phyloP scores from a whole-genome alignment of 2,888 invertebrate genomes.

The Yponomeuta sedellus region DNA sequence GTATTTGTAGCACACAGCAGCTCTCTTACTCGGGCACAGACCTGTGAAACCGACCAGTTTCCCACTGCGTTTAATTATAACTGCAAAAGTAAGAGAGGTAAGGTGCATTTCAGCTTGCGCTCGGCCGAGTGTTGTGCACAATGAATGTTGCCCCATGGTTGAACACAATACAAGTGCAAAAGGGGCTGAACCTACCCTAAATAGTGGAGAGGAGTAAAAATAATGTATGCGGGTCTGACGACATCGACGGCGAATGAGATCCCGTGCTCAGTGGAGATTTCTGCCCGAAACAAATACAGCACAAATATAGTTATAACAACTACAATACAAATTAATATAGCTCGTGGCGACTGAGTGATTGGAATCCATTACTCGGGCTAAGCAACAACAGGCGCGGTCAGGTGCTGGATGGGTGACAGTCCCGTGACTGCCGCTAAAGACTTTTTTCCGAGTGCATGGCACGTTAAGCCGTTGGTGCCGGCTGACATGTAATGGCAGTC shows the following conservation, averaged over 20 bases:
- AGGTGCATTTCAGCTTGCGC: not conserved
- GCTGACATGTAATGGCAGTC: too few species aligned
- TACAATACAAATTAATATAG: too few species aligned
- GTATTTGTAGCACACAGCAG: not conserved
- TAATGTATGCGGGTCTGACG: conserved; percentile 26
- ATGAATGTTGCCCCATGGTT: conserved; percentile 68
- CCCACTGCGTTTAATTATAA: not conserved
- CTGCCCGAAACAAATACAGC: not conserved
- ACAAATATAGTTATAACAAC: too few species aligned
- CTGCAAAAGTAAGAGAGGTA: not conserved
- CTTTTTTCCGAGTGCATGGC: too few species aligned
- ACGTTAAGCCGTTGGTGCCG: too few species aligned
- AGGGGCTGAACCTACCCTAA: conserved; percentile 60
- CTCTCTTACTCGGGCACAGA: not conserved
- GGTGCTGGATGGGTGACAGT: too few species aligned
- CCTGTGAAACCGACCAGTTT: not conserved
- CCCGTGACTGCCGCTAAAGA: too few species aligned
- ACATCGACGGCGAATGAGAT: not conserved
- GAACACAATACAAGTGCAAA: conserved; percentile 63
- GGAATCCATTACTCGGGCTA: too few species aligned
- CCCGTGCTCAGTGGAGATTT: not conserved
- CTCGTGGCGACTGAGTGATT: too few species aligned
- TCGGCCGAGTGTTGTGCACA: conserved; percentile 37
- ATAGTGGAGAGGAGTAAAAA: conserved; percentile 33
- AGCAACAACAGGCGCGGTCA: too few species aligned